Percentiles rank a stretch among this genome's conserved stretches.
Conservation (phyloP, 2,797 vertebrate species). For the Megalops cyprinoides region DNA sequence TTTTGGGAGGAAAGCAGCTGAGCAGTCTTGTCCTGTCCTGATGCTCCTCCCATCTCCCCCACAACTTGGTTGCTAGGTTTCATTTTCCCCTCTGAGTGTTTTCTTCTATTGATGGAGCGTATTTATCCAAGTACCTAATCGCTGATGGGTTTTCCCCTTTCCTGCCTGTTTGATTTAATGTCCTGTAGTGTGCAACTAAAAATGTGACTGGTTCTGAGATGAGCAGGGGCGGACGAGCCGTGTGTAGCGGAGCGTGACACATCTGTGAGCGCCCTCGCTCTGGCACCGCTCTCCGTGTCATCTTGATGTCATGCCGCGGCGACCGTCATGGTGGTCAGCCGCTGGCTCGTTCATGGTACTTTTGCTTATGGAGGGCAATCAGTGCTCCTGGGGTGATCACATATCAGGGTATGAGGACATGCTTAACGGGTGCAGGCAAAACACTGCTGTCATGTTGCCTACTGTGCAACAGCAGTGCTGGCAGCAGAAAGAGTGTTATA, state of each 20-base stretch:
- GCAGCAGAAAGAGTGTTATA: not conserved
- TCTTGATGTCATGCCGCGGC: not conserved
- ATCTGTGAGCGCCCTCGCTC: not conserved
- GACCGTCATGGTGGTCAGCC: not conserved
- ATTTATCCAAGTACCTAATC: not conserved
- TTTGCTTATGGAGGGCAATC: not conserved
- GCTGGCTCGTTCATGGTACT: not conserved
- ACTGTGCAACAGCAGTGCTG: not conserved
- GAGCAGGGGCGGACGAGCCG: not conserved
- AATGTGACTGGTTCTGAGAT: too few relatives aligned
- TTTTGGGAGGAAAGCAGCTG: too few relatives aligned
- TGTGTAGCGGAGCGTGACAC: slow-evolving; percentile 5
- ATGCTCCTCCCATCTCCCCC: not conserved
- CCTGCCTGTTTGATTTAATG: not conserved
- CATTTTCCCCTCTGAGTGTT: too few relatives aligned
- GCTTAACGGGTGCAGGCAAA: not conserved
- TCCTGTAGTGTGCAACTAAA: not conserved
- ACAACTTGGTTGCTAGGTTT: not conserved
- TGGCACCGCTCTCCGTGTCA: slow-evolving; percentile 1
- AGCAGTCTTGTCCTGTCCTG: not conserved
- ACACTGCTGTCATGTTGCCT: not conserved
- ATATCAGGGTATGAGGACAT: not conserved
- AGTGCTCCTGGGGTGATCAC: not conserved
- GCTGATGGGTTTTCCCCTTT: not conserved
- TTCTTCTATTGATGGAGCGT: slow-evolving; percentile 9